Evolutionary conservation across 2,888 invertebrate genomes (phyloP), one percentile per base, ranked within the genome.

Genomic region (Pterobdella sp.): DNA sequence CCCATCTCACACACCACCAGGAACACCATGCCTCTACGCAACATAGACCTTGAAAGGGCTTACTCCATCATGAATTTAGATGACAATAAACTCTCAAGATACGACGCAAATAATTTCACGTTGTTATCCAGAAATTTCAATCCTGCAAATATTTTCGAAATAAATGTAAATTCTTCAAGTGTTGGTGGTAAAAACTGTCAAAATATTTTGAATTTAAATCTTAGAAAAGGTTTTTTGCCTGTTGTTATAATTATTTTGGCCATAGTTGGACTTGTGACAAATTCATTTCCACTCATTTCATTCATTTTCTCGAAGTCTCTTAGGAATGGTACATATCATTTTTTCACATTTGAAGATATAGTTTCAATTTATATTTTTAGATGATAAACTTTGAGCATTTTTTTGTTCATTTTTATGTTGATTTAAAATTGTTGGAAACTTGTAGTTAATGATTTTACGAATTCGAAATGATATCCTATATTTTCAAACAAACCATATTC

Each of bases 151-250:
- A 73, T 60, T 22, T 26, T 32, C 22, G 64, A 32, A 35, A 65
- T 72, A 37, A 64, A 63, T 32, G 60, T 65, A 34, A 64, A 42
- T 34, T 64, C 42, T 29, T 36, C 66, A 3, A 32, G 32, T 22
- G 32, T 32, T 31, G n/a, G 49, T 36, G 42, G 29, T 14, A 31
- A 36, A 18, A 75, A 75, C 52, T 60, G 56, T 56, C 73, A 73
- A 10, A 76, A 75, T 74, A 68, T 77, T 31, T 77, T 77, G 71
- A 76, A 75, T 4, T 42, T 64, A n/a, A 42, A 69, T 1, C 72
- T 73, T 35, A 76, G 77, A 70, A 49, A 52, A 18, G 37, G 75
- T 7, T 64, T 76, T 22, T 68, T 77, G 36, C 77, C 77, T 32
- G n/a, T 76, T 0, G 60, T 77, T 18, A 68, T 77, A 18, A 60